Percentiles rank a stretch among this genome's conserved stretches.
Evolutionary conservation across 2,113 vertebrate species (phyloP).

Genomic region (Micronisus gabar): DNA sequence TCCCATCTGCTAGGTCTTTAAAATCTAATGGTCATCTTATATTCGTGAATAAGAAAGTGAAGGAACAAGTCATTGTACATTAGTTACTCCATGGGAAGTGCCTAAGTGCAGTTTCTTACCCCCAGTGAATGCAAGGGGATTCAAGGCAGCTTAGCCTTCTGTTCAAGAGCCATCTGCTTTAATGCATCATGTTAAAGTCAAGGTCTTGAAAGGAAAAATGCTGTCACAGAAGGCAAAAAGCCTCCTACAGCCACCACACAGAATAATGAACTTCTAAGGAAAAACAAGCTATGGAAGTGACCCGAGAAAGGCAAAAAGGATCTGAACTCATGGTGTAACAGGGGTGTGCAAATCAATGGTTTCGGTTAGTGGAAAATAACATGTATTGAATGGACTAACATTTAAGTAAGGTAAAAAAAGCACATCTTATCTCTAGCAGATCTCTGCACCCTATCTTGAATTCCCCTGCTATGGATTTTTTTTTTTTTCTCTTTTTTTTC

Average conservation of each 20-base stretch:
- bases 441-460: slow-evolving; percentile 16
- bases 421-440: not conserved
- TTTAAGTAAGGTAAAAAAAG: not conserved
- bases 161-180: slow-evolving; percentile 56
- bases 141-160: slow-evolving; percentile 47
- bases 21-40: slow-evolving; percentile 39
- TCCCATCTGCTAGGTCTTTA: slow-evolving; percentile 37
- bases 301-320: not conserved
- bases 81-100: slow-evolving; percentile 57
- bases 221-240: not conserved
- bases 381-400: not conserved
- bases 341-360: not conserved
- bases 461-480: not conserved
- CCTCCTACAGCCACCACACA: not conserved
- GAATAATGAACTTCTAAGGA: not conserved
- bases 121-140: not conserved
- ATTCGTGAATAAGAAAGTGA: slow-evolving; percentile 18
- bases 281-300: not conserved
- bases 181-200: slow-evolving; percentile 18
- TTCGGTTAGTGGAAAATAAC: not conserved
- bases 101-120: slow-evolving; percentile 22
- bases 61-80: slow-evolving; percentile 44
- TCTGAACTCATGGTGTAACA: not conserved
- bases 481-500: not conserved
- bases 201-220: slow-evolving; percentile 43